Base-by-base conservation (phyloP, 1,140 invertebrate species). In the Drosophila bipectinata region DNA sequence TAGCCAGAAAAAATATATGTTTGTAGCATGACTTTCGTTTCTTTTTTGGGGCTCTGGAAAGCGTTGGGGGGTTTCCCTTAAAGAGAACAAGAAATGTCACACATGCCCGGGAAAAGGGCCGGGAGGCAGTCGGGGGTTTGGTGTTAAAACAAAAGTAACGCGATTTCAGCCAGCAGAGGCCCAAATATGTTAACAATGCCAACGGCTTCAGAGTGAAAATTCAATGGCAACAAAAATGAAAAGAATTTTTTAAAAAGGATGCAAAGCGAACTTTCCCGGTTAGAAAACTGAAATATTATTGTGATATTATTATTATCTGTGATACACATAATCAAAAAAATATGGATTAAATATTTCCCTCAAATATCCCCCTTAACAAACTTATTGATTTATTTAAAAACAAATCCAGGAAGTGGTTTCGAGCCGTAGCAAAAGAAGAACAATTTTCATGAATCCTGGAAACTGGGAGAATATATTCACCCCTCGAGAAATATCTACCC, bases 161-260 rank as follows among this genome's bases (percentile, higher is more conserved):
- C 57, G 48, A 67, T 68, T 79, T 76, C 72, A 24, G 32, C 10
- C 64, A 66, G 63, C 55, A 51, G 66, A 32, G 66, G 44, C 48
- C 26, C 51, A 72, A 84, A 84, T 80, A 79, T 84, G 51, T 57
- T 55, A 76, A 84, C 78, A 84, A 79, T 59, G 79, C 75, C 75
- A 53, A 49, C 55, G 49, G 73, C 47, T 45, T 60, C 24, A 30
- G 58, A 51, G 21, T 62, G n/a, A 14, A 45, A 48, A 61, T 45
- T 34, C 63, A 51, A 30, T 41, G 18, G 48, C 21, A 12, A 32
- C 12, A n/a, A 14, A 41, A 41, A 41, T n/a, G 1, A 5, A 41
- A n/a, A n/a, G 39, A 5, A n/a, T 3, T 41, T 6, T 41, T 8
- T 6, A 14, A 41, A 57, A 45, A 15, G 18, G 3, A 15, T 18